Evolutionary conservation across 1,140 invertebrate species (phyloP).

Genomic region (Ditylenchus dipsaci): DNA sequence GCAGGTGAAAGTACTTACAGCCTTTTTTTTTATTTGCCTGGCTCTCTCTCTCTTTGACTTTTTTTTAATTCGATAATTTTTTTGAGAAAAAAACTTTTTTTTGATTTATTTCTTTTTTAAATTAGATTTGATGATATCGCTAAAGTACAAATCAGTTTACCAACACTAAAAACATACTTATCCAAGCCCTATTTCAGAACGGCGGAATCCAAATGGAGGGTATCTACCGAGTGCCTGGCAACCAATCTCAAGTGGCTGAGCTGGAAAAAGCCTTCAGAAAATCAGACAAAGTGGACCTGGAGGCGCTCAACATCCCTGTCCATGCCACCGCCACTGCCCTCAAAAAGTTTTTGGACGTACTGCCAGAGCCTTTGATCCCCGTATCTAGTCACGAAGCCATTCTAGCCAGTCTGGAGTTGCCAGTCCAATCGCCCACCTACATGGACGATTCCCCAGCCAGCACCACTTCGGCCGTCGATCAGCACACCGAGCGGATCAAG

Average conservation of each 20-base stretch:
- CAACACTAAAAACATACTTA: too few species aligned
- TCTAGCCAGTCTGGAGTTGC: neutral
- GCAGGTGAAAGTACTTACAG: too few species aligned
- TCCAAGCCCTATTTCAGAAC: slow-evolving; percentile 31
- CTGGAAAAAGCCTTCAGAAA: slow-evolving; percentile 78
- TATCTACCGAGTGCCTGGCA: slow-evolving; percentile 86
- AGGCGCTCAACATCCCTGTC: slow-evolving; percentile 11
- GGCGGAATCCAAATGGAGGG: slow-evolving; percentile 87
- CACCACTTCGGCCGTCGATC: neutral
- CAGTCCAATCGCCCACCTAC: slow-evolving; percentile 5
- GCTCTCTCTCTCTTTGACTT: too few species aligned
- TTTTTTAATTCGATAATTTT: too few species aligned
- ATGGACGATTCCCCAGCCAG: neutral
- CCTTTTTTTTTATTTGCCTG: too few species aligned
- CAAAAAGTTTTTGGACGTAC: slow-evolving; percentile 21
- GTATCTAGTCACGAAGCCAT: neutral
- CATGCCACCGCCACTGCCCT: slow-evolving; percentile 18
- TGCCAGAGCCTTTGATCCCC: slow-evolving; percentile 16
- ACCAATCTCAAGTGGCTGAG: slow-evolving; percentile 86
- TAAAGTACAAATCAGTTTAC: too few species aligned
- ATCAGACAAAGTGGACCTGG: slow-evolving; percentile 65
- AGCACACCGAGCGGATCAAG: slow-evolving; percentile 70
- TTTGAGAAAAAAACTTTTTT: too few species aligned
- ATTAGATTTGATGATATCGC: too few species aligned
- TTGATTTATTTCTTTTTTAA: too few species aligned